Evolutionary conservation across 2,888 invertebrate species (phyloP).

Genomic region (Lamproptera curius): DNA sequence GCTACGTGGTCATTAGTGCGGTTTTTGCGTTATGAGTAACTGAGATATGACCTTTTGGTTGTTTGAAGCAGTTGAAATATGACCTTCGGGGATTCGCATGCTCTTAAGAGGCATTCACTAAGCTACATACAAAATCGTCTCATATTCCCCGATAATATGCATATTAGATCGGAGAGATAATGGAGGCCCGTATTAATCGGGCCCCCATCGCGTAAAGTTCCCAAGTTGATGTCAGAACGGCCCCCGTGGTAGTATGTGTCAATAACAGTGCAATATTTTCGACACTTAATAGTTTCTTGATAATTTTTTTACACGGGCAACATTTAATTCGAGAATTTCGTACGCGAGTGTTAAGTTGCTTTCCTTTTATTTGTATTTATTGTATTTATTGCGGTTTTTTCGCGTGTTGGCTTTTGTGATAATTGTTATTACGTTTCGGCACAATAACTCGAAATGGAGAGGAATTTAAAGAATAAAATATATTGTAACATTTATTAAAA

Average conservation of each 20-base stretch:
- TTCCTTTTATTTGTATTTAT: background rate
- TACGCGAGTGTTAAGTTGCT: background rate
- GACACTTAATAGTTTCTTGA: slow-evolving; percentile 4
- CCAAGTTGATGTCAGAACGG: slow-evolving; percentile 55
- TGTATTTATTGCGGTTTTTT: background rate
- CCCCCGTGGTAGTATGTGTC: too few relatives aligned
- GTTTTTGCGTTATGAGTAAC: slow-evolving; percentile 7
- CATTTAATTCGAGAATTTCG: background rate
- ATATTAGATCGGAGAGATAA: slow-evolving; percentile 53
- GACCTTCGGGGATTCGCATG: slow-evolving; percentile 45
- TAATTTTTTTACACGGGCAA: background rate
- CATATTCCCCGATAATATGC: slow-evolving; percentile 60
- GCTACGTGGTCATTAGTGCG: background rate
- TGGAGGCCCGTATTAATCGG: slow-evolving; percentile 34
- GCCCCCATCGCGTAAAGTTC: slow-evolving; percentile 44
- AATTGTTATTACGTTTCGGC: too few relatives aligned
- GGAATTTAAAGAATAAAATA: background rate
- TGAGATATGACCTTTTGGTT: slow-evolving; percentile 2
- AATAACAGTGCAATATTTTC: slow-evolving; percentile 9
- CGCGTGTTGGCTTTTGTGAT: background rate
- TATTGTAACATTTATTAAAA: background rate
- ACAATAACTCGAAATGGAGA: background rate
- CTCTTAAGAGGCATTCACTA: slow-evolving; percentile 41
- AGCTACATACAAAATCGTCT: slow-evolving; percentile 45
- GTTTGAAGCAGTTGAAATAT: slow-evolving; percentile 27